These are phyloP conservation scores for Mythimna impura DNA, from an alignment of 2,888 invertebrate genomes.

Conservation along the genomic window DNA sequence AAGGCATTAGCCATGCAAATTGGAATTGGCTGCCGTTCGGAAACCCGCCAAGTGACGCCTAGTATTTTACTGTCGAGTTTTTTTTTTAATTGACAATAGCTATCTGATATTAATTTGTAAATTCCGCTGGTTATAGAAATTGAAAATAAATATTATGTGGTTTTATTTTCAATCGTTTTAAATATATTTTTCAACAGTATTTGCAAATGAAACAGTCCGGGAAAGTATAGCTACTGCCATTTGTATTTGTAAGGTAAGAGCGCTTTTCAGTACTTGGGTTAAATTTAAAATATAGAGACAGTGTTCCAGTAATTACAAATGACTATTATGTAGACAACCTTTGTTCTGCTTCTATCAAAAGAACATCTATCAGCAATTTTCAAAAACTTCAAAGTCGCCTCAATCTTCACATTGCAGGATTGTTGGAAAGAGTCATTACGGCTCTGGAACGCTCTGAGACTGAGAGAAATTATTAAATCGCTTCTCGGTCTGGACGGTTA, in stretches of 20 bases:
- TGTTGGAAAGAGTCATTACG: too few species aligned
- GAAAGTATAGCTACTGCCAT: too few species aligned
- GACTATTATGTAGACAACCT: neutral
- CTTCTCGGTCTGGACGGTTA: too few species aligned
- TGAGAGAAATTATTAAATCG: too few species aligned
- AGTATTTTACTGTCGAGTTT: conserved; percentile 37
- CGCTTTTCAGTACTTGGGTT: neutral
- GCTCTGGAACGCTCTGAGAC: too few species aligned
- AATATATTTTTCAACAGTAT: neutral
- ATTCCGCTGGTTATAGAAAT: neutral
- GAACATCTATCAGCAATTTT: neutral
- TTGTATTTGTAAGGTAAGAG: neutral
- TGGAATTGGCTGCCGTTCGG: conserved; percentile 63
- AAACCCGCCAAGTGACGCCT: conserved; percentile 57
- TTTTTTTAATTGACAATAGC: conserved; percentile 50
- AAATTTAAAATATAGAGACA: neutral
- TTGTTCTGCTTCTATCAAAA: neutral
- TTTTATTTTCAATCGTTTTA: neutral
- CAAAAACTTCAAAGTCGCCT: too few species aligned
- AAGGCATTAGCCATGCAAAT: conserved; percentile 67
- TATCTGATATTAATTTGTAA: conserved; percentile 35
- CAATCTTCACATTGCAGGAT: too few species aligned
- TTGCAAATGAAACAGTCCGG: neutral
- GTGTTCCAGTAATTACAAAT: too few species aligned
- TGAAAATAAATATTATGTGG: neutral